phyloP scores from a whole-genome alignment of 2,797 vertebrate species.

The Sciurus carolinensis region DNA sequence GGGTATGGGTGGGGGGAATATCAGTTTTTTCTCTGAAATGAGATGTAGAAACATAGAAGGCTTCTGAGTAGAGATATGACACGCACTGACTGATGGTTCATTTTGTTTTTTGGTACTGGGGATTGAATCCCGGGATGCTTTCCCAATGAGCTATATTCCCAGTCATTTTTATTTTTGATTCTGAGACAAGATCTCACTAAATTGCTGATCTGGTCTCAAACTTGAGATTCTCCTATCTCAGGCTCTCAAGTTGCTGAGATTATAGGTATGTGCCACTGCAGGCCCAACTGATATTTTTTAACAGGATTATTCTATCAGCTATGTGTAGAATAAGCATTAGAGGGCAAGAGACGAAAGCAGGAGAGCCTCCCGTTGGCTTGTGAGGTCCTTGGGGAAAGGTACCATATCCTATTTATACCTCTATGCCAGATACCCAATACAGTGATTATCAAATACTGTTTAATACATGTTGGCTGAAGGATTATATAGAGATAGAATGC shows the following conservation, averaged over 20 bases:
- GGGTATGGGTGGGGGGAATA: no score
- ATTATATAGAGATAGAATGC: neutral
- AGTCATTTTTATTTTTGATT: neutral
- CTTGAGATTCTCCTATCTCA: no score
- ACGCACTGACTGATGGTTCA: neutral
- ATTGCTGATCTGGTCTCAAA: neutral
- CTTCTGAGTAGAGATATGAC: neutral
- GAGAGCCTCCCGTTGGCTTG: neutral
- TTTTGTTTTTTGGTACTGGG: neutral
- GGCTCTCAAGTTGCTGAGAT: neutral
- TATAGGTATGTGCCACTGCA: neutral
- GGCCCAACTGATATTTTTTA: neutral
- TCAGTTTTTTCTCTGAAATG: neutral
- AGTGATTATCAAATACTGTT: neutral
- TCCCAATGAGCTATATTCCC: neutral
- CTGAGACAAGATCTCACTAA: neutral
- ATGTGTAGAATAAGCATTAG: conserved; percentile 34
- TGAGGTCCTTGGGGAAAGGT: neutral
- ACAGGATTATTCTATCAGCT: neutral
- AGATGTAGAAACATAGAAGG: neutral
- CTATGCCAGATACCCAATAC: neutral
- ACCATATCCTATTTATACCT: neutral
- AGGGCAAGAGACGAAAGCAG: neutral
- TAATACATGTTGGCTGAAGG: neutral
- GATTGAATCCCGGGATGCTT: neutral